phyloP scores from a whole-genome alignment of 2,888 invertebrate species.

The Allygus modestus region DNA sequence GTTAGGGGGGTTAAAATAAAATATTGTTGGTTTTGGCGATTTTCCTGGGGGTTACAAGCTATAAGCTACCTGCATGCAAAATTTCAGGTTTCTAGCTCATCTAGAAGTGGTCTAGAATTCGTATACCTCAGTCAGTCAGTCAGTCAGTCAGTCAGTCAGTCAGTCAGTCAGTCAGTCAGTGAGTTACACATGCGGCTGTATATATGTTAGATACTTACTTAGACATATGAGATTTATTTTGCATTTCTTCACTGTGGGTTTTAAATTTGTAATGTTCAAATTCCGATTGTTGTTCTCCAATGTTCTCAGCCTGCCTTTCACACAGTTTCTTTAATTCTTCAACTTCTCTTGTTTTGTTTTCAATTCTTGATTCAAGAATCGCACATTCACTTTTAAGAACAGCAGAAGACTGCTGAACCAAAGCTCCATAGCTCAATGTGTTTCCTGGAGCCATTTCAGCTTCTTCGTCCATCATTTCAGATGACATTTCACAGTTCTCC shows the following conservation, averaged over 20 bases:
- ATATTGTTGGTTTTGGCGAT: no score
- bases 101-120: no score
- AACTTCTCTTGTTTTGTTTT: background rate
- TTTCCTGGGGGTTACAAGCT: no score
- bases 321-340: background rate
- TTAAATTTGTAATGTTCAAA: background rate
- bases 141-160: no score
- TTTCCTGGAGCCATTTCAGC: background rate
- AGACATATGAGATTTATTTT: slow-evolving; percentile 3
- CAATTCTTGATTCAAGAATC: background rate
- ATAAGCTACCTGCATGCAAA: no score
- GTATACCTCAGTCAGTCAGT: no score
- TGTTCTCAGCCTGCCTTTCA: background rate
- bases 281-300: background rate
- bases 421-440: slow-evolving; percentile 5
- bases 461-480: background rate
- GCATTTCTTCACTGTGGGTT: background rate
- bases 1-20: no score
- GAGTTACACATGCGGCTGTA: no score
- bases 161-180: no score
- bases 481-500: background rate
- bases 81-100: no score
- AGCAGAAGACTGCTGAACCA: slow-evolving; percentile 7
- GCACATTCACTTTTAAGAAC: slow-evolving; percentile 10
- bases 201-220: slow-evolving; percentile 4